Evolutionary conservation across 2,888 invertebrate species (phyloP), one percentile per base, ranked within the genome.

Genomic region (Syrphus vitripennis): DNA sequence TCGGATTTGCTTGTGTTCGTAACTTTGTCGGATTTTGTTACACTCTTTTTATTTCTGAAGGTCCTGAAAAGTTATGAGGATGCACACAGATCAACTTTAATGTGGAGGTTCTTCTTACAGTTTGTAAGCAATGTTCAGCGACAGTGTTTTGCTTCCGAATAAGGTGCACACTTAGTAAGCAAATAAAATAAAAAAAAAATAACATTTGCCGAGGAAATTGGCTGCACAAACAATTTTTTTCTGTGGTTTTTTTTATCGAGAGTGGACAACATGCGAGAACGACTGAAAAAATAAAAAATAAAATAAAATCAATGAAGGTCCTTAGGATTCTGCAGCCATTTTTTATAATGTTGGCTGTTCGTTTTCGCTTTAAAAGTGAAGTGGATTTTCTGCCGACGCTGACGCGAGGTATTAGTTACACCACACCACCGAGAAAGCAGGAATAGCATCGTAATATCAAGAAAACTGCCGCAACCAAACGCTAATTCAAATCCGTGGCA

Each of bases 141-240:
- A 55, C 34, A 42, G 24, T 40, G 40, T 57, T 57, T 59, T 77
- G 26, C 31, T 63, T 67, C 40, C 19, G 70, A 80, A 70, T 37
- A 59, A 71, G 71, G 81, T 72, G 69, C 71, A 59, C 65, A 80
- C 80, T 83, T 80, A 67, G 81, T 67, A 72, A 84, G 76, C 76
- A 84, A 84, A 84, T 84, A 84, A 81, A 84, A 81, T 81, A 75
- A 80, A 80, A 84, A 80, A 80, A 84, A 84, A 84, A 80, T 80
- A 80, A 81, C 84, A 81, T 72, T 45, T 45, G 53, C 50, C n/a
- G 37, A 65, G 75, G 75, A 71, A 76, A 80, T 76, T 81, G 24
- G 67, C 31, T 45, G 45, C 53, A 72, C 65, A 84, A 71, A 76
- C 71, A 76, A 45, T 4, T 48, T 59, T 40, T 37, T 57, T 40